Evolutionary conservation across 2,797 vertebrate species (phyloP).

Genomic region (Coregonus ussuriensis): DNA sequence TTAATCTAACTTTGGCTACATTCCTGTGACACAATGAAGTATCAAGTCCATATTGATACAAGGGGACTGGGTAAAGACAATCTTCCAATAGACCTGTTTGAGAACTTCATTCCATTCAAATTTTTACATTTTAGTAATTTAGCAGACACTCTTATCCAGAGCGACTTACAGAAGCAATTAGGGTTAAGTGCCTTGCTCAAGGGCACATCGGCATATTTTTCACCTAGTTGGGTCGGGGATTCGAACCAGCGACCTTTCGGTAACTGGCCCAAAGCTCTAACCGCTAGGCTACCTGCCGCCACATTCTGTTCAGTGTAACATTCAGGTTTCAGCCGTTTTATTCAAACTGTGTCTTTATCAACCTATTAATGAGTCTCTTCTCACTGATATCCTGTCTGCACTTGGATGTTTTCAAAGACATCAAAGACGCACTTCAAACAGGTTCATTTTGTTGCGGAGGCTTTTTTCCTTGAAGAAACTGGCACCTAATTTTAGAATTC

Average conservation of each 20-base stretch:
- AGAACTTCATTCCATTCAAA: not conserved
- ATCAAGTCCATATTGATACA: not conserved
- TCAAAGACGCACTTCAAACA: slow-evolving; percentile 2
- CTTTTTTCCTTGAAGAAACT: not conserved
- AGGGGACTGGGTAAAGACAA: not conserved
- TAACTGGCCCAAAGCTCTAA: too few relatives aligned
- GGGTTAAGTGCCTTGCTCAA: too few relatives aligned
- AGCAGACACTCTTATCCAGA: too few relatives aligned
- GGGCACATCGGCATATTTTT: too few relatives aligned
- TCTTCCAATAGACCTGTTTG: not conserved
- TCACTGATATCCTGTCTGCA: not conserved
- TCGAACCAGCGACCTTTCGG: too few relatives aligned
- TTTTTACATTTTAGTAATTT: too few relatives aligned
- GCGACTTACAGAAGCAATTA: too few relatives aligned
- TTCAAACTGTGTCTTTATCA: not conserved
- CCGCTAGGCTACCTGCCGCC: too few relatives aligned
- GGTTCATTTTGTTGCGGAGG: not conserved
- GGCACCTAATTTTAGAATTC: not conserved
- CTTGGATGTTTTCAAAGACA: not conserved
- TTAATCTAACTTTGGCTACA: not conserved
- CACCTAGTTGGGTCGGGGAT: too few relatives aligned
- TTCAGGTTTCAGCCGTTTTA: not conserved
- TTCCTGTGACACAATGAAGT: not conserved
- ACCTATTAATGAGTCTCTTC: not conserved
- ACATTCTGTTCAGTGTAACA: not conserved